Evolutionary conservation across 1,140 invertebrate species (phyloP).

Genomic region (Pseudachorutes palmiensis): DNA sequence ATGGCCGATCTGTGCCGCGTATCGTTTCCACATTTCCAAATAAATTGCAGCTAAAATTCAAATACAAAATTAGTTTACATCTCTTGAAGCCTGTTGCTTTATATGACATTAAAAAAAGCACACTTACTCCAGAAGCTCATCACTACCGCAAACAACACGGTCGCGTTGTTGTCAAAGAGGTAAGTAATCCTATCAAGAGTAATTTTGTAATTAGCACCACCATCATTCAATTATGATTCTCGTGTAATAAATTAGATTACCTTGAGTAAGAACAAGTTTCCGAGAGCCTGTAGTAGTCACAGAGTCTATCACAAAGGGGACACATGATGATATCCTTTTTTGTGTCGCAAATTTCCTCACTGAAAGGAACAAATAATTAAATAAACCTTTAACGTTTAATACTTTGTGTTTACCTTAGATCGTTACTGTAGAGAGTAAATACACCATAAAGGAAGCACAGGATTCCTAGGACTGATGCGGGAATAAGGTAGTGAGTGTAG

Average conservation of each 20-base stretch:
- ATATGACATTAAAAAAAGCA: constrained; percentile 12
- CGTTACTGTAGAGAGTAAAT: constrained; percentile 59
- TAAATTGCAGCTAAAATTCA: constrained; percentile 63
- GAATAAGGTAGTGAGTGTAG: constrained; percentile 53
- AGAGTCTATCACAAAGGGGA: constrained; percentile 72
- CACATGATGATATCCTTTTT: constrained; percentile 63
- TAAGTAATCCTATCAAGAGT: constrained; percentile 59
- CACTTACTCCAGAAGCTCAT: constrained; percentile 90
- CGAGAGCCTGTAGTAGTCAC: constrained; percentile 78
- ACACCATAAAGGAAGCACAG: constrained; percentile 54
- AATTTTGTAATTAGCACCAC: too few relatives aligned
- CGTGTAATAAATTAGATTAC: too few relatives aligned
- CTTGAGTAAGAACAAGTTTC: constrained; percentile 77
- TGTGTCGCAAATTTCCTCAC: constrained; percentile 71
- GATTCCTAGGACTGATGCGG: constrained; percentile 50
- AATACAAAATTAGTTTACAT: constrained; percentile 13
- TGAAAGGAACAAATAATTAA: too few relatives aligned
- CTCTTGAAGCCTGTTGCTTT: constrained; percentile 1
- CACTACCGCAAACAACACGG: constrained; percentile 87
- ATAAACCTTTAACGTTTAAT: too few relatives aligned
- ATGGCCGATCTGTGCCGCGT: constrained; percentile 81
- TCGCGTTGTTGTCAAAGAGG: constrained; percentile 89
- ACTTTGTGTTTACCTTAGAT: constrained; percentile 59
- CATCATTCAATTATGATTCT: too few relatives aligned
- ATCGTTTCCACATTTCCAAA: constrained; percentile 90